Evolutionary conservation across 2,888 invertebrate species (phyloP), one percentile per base, ranked within the genome.

Genomic region (Apotomis turbidana): DNA sequence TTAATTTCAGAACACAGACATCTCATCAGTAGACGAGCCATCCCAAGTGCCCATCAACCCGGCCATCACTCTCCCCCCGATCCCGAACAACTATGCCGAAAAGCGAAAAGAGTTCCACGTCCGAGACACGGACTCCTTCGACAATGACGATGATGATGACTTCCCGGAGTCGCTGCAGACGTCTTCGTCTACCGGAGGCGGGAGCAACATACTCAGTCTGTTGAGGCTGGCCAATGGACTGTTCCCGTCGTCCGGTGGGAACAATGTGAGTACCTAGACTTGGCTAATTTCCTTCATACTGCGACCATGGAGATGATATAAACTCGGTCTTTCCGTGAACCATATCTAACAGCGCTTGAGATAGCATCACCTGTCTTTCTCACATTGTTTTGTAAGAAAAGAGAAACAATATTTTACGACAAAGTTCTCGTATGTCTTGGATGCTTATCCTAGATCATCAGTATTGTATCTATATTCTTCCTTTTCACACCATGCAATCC

Each of bases 121-220:
- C 9, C 49, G 49, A 3, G 60, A 67, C 27, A n/a, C 60, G 3
- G 70, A 73, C 1, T 55, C 74, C 0, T 51, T 49, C 13, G 85
- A 85, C 54, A 83, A 85, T 10, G 83, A 85, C 10, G 87, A 87
- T 63, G 86, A 87, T 9, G 84, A 87, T 38, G 81, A 81, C 44
- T 80, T 83, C 61, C 78, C 74, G 38, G 80, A 83, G 52, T 73
- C 82, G 6, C 76, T 79, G 76, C 74, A 80, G 68, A 71, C 75
- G 13, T 74, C 83, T 0, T 77, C 81, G 10, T 74, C 74, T 6
- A 10, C 49, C 9, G 78, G 76, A 3, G 87, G 87, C 0, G 90
- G 92, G 55, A 92, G 91, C 78, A 89, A 83, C 74, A 77, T 93
- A 51, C 80, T 89, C 78, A 92, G 89, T 68, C 76, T 93, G 27